Conservation (phyloP, 2,888 invertebrate species). For the Enoplolaimus lenunculus region DNA sequence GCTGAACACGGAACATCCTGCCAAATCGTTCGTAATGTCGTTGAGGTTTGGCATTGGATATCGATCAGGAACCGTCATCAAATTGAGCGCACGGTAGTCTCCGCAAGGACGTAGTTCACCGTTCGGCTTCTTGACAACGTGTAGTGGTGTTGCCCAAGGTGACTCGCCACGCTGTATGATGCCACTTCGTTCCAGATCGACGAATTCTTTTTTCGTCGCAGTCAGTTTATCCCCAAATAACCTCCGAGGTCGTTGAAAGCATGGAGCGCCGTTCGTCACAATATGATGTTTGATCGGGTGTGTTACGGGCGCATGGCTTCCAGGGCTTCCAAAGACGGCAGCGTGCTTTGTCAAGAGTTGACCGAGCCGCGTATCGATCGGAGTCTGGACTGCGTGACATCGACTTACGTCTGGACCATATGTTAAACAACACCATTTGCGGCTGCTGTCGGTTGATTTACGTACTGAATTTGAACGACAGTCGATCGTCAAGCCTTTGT, state of each 20-base stretch:
- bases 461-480: background rate
- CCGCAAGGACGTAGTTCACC: background rate
- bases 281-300: background rate
- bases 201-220: background rate
- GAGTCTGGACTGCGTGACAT: background rate
- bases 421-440: no score
- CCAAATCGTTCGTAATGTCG: background rate
- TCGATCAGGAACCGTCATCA: background rate
- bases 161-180: background rate
- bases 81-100: background rate
- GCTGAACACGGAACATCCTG: background rate
- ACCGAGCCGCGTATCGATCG: background rate
- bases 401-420: background rate
- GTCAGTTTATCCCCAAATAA: background rate
- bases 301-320: background rate
- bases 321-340: background rate
- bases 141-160: background rate
- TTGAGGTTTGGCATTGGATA: background rate
- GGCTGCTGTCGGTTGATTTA: background rate
- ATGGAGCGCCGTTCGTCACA: background rate
- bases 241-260: background rate
- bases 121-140: background rate
- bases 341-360: background rate
- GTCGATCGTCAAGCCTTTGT: background rate
- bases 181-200: background rate